A percentile compares a stretch with the other conserved stretches of the same genome.
phyloP scores from a whole-genome alignment of 2,888 invertebrate genomes.

The Aspidiotus destructor region DNA sequence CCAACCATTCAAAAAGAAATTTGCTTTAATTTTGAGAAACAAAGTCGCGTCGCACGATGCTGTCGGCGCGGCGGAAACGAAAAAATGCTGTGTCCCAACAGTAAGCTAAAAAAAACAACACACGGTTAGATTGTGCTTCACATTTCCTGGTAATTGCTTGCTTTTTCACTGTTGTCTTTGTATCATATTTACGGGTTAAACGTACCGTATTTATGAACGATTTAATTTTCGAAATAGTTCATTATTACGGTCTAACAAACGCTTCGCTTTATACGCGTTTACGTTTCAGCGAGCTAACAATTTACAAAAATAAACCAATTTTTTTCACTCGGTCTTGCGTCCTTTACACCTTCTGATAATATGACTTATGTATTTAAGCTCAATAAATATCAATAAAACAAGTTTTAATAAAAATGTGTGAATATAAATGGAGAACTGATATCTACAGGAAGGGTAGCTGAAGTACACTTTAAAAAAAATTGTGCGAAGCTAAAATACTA shows the following conservation, averaged over 20 bases:
- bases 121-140: not conserved
- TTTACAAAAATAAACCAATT: too few relatives aligned
- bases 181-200: not conserved
- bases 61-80: not conserved
- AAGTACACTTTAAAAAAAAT: too few relatives aligned
- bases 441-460: too few relatives aligned
- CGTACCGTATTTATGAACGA: slow-evolving; percentile 7
- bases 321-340: too few relatives aligned
- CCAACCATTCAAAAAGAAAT: not conserved
- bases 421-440: too few relatives aligned
- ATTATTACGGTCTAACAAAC: slow-evolving; percentile 13
- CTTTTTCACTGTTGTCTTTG: not conserved
- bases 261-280: not conserved
- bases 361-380: too few relatives aligned
- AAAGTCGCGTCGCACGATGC: not conserved
- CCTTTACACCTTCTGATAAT: too few relatives aligned
- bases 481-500: too few relatives aligned
- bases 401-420: too few relatives aligned
- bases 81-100: not conserved
- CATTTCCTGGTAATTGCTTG: too few relatives aligned
- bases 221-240: slow-evolving; percentile 11
- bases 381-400: too few relatives aligned
- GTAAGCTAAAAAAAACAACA: not conserved
- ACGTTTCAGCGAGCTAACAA: too few relatives aligned
- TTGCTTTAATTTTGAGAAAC: not conserved